Conservation (phyloP, 2,797 vertebrate genomes). For the Phalanger gymnotis region DNA sequence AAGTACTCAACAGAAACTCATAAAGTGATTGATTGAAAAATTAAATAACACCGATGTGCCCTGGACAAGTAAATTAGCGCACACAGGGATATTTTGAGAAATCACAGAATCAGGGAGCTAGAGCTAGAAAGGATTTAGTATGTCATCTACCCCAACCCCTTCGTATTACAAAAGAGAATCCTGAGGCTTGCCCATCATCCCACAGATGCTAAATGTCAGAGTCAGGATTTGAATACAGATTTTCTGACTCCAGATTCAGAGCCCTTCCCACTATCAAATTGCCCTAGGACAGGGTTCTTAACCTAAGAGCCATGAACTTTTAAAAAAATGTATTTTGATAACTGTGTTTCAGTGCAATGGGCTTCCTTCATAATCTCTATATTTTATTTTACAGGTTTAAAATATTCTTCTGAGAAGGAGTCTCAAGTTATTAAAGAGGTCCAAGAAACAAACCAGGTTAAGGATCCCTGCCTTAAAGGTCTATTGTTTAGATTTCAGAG, state of each 20-base stretch:
- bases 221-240: neutral
- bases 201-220: neutral
- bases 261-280: neutral
- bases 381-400: too few relatives aligned
- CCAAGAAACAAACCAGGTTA: too few relatives aligned
- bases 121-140: neutral
- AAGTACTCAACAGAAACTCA: conserved; percentile 17
- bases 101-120: neutral
- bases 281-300: neutral
- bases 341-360: too few relatives aligned
- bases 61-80: neutral
- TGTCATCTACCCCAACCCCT: neutral
- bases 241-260: neutral
- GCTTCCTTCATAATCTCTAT: too few relatives aligned
- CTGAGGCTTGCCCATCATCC: neutral
- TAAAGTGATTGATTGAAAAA: conserved; percentile 33
- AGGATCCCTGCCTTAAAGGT: too few relatives aligned
- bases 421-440: too few relatives aligned
- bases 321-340: too few relatives aligned
- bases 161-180: neutral
- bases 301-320: too few relatives aligned
- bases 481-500: too few relatives aligned
- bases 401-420: too few relatives aligned
- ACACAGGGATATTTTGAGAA: neutral
- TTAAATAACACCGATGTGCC: neutral